Base-by-base conservation (phyloP, 2,888 invertebrate species). In the Willowsia nigromaculata region DNA sequence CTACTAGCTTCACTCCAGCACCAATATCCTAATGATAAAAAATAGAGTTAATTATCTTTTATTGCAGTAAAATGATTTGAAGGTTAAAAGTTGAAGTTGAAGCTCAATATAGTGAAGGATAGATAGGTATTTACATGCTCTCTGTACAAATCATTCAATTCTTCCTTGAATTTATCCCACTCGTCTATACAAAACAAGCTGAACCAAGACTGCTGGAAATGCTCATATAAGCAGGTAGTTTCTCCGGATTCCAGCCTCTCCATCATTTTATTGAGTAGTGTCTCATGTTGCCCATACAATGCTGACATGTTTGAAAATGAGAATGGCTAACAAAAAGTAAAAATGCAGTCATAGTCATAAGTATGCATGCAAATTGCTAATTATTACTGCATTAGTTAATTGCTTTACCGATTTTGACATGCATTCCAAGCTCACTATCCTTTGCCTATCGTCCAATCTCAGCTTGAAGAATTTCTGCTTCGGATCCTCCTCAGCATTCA, bases 251-350 rank as follows among this genome's bases (percentile, higher is more conserved):
- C 94, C 93, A 95, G 96, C 85, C 96, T 95, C 22, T 94, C 93
- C 76, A 95, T 94, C 50, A 97, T 93, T 93, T 96, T 96, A 93
- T 97, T 96, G 89, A 97, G 94, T 92, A 96, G 94, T 27, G 95
- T 95, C 93, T 97, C 96, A 93, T 97, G 97, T 91, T 96, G 95
- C 0, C 97, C 97, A 93, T 96, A 97, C 47, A 97, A 93, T 89
- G 95, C 94, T 0, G 95, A 94, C 18, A 96, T 93, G 90, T 96
- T 95, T 47, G 95, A 95, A 0, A 94, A 93, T 11, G 95, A 94
- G 91, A 96, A 95, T 0, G 94, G 93, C 95, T 95, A 90, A 68
- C 93, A 91, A 71, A 82, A 40, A 78, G 76, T 22, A 71, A 50
- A 78, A 68, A 76, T 40, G 0, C n/a, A n/a, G n/a, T n/a, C n/a